Evolutionary conservation across 1,140 invertebrate species (phyloP).

Genomic region (Lithobius niger): DNA sequence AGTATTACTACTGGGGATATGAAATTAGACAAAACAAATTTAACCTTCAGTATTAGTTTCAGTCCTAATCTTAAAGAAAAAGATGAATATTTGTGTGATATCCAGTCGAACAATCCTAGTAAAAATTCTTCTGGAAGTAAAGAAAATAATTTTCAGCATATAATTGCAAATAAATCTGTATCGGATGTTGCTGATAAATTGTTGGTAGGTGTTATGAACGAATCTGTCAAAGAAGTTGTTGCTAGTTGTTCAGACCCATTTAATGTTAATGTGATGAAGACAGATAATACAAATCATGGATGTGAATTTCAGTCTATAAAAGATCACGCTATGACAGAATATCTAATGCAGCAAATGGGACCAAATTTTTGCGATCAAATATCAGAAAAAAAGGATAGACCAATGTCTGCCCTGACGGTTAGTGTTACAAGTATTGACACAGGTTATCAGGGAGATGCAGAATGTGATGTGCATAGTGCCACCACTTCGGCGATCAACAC

Average conservation of each 20-base stretch:
- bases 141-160: too few species aligned
- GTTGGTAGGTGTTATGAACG: neutral
- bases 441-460: conserved; percentile 48
- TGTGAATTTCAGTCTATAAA: too few species aligned
- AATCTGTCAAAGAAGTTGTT: neutral
- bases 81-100: too few species aligned
- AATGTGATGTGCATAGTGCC: conserved; percentile 13
- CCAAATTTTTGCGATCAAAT: neutral
- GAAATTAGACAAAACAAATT: too few species aligned
- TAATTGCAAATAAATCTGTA: too few species aligned
- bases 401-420: conserved; percentile 12
- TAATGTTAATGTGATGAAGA: too few species aligned
- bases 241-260: neutral
- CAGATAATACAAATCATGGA: too few species aligned
- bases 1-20: too few species aligned
- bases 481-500: conserved; percentile 10
- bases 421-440: conserved; percentile 71
- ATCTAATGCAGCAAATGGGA: neutral
- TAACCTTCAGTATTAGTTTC: too few species aligned
- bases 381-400: conserved; percentile 9
- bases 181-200: neutral
- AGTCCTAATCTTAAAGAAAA: too few species aligned
- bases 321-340: neutral
- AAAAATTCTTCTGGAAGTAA: too few species aligned
- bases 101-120: too few species aligned